Base-by-base conservation (phyloP, 2,888 invertebrate species). In the Plagodis pulveraria region DNA sequence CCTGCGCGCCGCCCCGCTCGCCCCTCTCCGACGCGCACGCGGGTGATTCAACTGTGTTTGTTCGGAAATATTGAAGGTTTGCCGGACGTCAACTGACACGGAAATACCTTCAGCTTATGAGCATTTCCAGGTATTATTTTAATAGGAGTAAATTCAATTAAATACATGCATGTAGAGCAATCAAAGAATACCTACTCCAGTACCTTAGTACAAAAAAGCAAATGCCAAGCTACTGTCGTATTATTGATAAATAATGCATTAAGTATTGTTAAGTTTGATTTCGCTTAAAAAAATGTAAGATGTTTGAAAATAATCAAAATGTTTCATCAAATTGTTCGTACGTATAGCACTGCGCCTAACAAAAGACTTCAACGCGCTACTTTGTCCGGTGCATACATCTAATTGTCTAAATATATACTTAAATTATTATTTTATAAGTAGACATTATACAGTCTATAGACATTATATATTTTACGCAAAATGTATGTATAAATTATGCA, bases 31-130 rank as follows among this genome's bases (percentile, higher is more conserved):
- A 56, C 59, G 45, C 43, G 36, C 63, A 58, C 64, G 70, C 78
- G 76, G 77, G 81, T 83, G 85, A 84, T 84, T 84, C 86, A 87
- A 86, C 86, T 79, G 75, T 75, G 84, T 85, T 87, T 74, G 86
- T 86, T 91, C 90, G 89, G 89, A 90, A 88, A 89, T 82, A 82
- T 82, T 78, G 91, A 91, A 91, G 91, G 91, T 89, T 91, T 90
- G 87, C 90, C 91, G 91, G 91, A 91, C 89, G 83, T 90, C 81
- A 82, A 82, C 77, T 72, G 80, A 91, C 81, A 83, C 91, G 91
- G 91, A 91, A 91, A 86, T 87, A 89, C 89, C 91, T 91, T 91
- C 89, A 70, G 72, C 69, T 77, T 72, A 77, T 83, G 83, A 85
- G 80, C 82, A 81, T 86, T 90, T 90, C 91, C 88, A 91, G 83